Conservation (phyloP, 2,888 invertebrate genomes). For the Torymus aiolomorphi region DNA sequence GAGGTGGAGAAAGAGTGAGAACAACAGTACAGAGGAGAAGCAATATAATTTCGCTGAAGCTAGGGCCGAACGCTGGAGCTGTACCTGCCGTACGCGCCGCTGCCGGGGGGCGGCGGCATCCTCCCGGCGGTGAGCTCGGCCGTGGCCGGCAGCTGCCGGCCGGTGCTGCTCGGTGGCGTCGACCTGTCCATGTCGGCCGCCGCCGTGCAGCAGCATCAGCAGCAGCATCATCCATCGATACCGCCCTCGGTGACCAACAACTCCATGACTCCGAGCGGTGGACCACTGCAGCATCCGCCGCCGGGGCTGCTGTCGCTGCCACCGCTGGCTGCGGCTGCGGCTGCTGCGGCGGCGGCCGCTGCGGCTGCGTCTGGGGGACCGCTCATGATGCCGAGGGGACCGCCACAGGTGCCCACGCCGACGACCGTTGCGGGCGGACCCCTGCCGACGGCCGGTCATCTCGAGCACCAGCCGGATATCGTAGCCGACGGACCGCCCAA, state of each 20-base stretch:
- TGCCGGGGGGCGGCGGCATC: slow-evolving; percentile 75
- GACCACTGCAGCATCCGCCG: slow-evolving; percentile 42
- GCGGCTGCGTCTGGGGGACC: slow-evolving; percentile 61
- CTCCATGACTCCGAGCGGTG: too few relatives aligned
- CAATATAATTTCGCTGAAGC: too few relatives aligned
- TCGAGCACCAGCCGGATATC: slow-evolving; percentile 59
- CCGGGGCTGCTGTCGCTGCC: slow-evolving; percentile 59
- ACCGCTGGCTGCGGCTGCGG: slow-evolving; percentile 62
- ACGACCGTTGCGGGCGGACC: slow-evolving; percentile 50
- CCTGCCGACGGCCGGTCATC: slow-evolving; percentile 58
- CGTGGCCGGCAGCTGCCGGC: slow-evolving; percentile 70
- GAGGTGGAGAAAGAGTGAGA: neutral
- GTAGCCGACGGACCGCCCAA: slow-evolving; percentile 80
- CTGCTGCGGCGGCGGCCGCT: slow-evolving; percentile 60
- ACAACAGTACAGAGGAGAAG: neutral
- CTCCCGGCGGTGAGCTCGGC: slow-evolving; percentile 73
- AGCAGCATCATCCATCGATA: slow-evolving; percentile 17
- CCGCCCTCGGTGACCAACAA: too few relatives aligned
- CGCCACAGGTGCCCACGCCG: slow-evolving; percentile 67
- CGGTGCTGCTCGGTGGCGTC: slow-evolving; percentile 73
- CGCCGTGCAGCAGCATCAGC: slow-evolving; percentile 65
- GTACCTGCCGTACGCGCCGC: slow-evolving; percentile 75
- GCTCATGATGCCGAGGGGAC: slow-evolving; percentile 50
- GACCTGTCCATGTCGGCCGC: slow-evolving; percentile 76
- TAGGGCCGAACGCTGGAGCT: slow-evolving; percentile 71